Conservation (phyloP, 2,888 invertebrate genomes). For the Slavum lentiscoides region DNA sequence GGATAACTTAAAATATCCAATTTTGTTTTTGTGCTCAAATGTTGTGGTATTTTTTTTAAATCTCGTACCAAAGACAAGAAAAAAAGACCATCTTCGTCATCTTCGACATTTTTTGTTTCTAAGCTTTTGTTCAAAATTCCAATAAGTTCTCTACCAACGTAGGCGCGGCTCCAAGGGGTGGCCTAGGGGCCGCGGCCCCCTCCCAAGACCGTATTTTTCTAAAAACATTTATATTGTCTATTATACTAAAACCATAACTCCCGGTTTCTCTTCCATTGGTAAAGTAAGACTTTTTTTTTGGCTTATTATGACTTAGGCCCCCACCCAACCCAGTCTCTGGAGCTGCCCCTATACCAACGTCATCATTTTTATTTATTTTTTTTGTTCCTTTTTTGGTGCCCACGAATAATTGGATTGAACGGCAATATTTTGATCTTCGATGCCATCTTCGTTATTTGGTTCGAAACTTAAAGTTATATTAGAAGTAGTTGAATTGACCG, state of each 20-base stretch:
- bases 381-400: constrained; percentile 9
- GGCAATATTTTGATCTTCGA: constrained; percentile 1
- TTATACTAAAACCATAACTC: too few species aligned
- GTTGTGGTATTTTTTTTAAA: constrained; percentile 23
- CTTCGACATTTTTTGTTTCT: constrained; percentile 10
- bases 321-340: too few species aligned
- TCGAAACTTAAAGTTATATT: neutral
- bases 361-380: constrained; percentile 22
- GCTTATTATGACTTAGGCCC: too few species aligned
- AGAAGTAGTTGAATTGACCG: neutral
- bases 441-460: constrained; percentile 10
- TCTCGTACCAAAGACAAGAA: constrained; percentile 11
- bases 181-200: too few species aligned
- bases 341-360: too few species aligned
- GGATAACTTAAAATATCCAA: constrained; percentile 1
- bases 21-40: neutral
- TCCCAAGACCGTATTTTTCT: too few species aligned
- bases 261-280: too few species aligned
- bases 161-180: too few species aligned
- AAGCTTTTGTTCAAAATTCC: constrained; percentile 11
- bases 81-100: constrained; percentile 15
- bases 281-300: too few species aligned
- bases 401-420: neutral
- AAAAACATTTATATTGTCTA: too few species aligned
- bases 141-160: neutral